phyloP scores from a whole-genome alignment of 2,888 invertebrate genomes.

The Hemistola chrysoprasaria region DNA sequence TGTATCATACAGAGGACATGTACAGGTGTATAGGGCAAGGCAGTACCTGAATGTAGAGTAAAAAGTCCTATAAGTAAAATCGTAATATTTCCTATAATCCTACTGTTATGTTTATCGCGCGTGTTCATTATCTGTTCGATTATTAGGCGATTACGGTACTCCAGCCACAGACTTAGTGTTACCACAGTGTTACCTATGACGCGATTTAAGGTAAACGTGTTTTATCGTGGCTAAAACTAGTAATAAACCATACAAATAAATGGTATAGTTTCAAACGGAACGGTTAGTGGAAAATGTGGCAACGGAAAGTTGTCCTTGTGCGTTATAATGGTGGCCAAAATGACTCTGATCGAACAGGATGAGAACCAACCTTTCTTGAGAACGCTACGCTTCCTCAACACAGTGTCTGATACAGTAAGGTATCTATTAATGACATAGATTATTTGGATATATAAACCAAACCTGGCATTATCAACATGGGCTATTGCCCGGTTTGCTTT shows the following conservation, averaged over 20 bases:
- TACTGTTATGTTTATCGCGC: conserved; percentile 31
- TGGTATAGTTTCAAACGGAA: conserved; percentile 8
- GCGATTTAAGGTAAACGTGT: conserved; percentile 29
- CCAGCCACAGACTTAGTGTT: conserved; percentile 28
- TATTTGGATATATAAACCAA: no score
- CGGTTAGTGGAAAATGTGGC: background rate
- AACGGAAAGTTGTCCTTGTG: conserved; percentile 13
- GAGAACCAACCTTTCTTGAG: conserved; percentile 40
- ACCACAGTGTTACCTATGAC: conserved; percentile 53
- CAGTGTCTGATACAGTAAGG: conserved; percentile 44
- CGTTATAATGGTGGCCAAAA: conserved; percentile 17
- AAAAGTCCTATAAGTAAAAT: no score
- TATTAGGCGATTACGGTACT: conserved; percentile 39
- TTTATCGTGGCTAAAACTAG: conserved; percentile 30
- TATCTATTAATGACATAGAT: conserved; percentile 21
- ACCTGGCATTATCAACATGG: no score
- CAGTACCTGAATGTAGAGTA: no score
- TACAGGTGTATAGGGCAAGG: no score
- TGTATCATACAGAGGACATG: no score
- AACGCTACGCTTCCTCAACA: conserved; percentile 33
- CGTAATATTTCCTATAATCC: conserved; percentile 1
- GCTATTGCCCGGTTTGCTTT: no score
- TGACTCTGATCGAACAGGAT: conserved; percentile 23
- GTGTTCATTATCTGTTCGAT: conserved; percentile 42
- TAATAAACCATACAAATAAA: conserved; percentile 15